A percentile compares a stretch with the other conserved stretches of the same genome.
phyloP scores from a whole-genome alignment of 1,140 invertebrate species.

The Reticulitermes speratus region DNA sequence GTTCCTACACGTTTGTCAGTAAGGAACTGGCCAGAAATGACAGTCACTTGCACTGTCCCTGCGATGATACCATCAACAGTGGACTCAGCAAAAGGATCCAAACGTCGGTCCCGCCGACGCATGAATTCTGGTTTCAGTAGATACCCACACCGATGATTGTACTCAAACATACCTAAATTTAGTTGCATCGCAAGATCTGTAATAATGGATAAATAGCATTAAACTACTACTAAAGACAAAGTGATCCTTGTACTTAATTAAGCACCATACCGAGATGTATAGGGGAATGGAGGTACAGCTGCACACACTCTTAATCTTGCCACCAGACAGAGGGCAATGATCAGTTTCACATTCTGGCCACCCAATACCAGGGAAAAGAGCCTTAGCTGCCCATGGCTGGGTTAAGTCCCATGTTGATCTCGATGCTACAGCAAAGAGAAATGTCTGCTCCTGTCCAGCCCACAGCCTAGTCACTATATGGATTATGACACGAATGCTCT shows the following conservation, averaged over 20 bases:
- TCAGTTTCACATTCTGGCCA: too few relatives aligned
- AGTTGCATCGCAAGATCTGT: conserved; percentile 97
- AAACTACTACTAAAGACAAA: background rate
- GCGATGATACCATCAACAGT: conserved; percentile 99
- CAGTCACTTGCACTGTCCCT: conserved; percentile 89
- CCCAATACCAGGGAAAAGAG: too few relatives aligned
- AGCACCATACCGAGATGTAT: background rate
- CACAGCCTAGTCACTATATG: too few relatives aligned
- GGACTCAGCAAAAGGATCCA: conserved; percentile 98
- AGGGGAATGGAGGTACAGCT: too few relatives aligned
- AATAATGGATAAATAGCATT: conserved; percentile 35
- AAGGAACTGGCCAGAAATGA: conserved; percentile 89
- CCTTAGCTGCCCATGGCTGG: too few relatives aligned
- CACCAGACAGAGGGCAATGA: too few relatives aligned
- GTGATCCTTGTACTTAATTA: background rate
- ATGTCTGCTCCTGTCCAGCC: too few relatives aligned
- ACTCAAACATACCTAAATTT: conserved; percentile 98
- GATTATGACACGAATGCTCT: too few relatives aligned
- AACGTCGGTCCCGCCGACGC: conserved; percentile 86
- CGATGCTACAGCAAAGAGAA: too few relatives aligned
- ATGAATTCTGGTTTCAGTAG: conserved; percentile 98
- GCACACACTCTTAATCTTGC: too few relatives aligned
- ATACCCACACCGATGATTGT: conserved; percentile 94
- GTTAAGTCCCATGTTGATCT: too few relatives aligned
- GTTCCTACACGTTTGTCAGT: conserved; percentile 95